Base-by-base conservation (phyloP, 1,140 invertebrate species). In the Listronotus bonariensis region DNA sequence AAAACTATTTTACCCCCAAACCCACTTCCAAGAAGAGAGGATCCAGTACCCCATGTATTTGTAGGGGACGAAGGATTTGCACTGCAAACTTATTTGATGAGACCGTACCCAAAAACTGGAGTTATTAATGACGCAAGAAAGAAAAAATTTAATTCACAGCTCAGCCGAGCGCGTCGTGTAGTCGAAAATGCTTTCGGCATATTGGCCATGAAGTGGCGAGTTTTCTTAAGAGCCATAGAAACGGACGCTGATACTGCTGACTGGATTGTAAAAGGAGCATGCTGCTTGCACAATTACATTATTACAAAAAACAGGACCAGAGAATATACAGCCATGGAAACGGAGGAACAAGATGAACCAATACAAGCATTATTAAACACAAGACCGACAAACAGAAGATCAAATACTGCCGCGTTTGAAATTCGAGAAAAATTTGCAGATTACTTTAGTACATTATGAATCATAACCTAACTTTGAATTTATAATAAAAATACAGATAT, bases 61-160 rank as follows among this genome's bases (percentile, higher is more conserved):
- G 60, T 70, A 60, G 79, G 74, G n/a, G 81, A 83, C 72, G 80
- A 80, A 58, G 78, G 74, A 10, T 82, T 81, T 67, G 69, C 67
- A 4, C 56, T 82, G 31, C 67, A 72, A 46, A 53, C 72, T 49
- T 72, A 72, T 53, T 56, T 78, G 51, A 71, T 79, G 73, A 65
- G 71, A 49, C 78, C 77, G 6, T 56, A 55, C 18, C 45, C 65
- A 12, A 53, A 48, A 62, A 34, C 18, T 32, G 18, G 46, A 54
- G 32, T 48, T 20, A 45, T 49, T 15, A 17, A 14, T 15, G 40
- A 59, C 54, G 12, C 9, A 9, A 52, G 68, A 56, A 65, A 77
- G n/a, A n/a, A 32, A 32, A 68, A 51, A 69, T 75, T n/a, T 57
- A 77, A 77, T 65, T 70, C 72, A 41, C 55, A 75, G 48, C 55